Evolutionary conservation across 2,113 vertebrate species (phyloP).

Genomic region (Chloroceryle aenea): DNA sequence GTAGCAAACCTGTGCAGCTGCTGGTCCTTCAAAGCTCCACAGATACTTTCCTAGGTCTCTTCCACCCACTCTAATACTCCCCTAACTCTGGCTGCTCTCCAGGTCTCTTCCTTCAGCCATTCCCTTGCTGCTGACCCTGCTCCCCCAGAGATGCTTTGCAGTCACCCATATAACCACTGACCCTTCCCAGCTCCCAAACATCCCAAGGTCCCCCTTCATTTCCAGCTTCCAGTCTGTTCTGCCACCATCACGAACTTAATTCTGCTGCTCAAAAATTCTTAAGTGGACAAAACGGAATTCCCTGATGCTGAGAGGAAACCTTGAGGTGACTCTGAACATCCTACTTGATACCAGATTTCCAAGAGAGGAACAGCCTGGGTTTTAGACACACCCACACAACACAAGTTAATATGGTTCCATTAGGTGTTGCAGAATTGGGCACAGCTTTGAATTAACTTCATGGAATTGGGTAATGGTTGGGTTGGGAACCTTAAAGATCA

Average conservation of each 20-base stretch:
- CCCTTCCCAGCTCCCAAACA: neutral
- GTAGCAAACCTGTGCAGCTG: neutral
- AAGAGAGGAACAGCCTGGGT: accelerated
- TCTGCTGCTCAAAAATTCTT: neutral
- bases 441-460: neutral
- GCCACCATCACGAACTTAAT: too few species aligned
- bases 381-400: too few species aligned
- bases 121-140: neutral
- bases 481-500: neutral
- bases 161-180: neutral
- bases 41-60: neutral
- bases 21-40: neutral
- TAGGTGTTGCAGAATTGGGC: accelerated
- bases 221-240: neutral
- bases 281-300: neutral
- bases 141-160: neutral
- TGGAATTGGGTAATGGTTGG: too few species aligned
- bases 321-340: neutral
- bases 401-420: neutral
- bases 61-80: neutral
- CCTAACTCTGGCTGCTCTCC: neutral
- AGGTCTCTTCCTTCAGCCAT: neutral
- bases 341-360: neutral
- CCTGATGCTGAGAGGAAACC: neutral
- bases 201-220: neutral